Base-by-base conservation (phyloP, 2,797 vertebrate genomes). In the Lutjanus argentimaculatus region DNA sequence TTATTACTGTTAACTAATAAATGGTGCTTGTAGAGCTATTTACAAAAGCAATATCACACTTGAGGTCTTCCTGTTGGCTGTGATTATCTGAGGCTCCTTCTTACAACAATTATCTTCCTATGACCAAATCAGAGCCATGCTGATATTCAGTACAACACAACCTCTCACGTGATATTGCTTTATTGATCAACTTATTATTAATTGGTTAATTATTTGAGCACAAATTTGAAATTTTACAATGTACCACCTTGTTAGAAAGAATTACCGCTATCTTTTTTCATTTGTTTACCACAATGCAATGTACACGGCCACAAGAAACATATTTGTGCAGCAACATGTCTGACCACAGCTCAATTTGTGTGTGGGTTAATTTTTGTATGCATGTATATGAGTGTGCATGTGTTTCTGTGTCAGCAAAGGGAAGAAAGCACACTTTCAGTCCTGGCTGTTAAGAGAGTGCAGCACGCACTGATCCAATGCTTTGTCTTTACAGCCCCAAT, bases 401-500 rank as follows among this genome's bases (percentile, higher is more conserved):
- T 36, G 14, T 25, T 40, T 66, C 11, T 61, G 67, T 66, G 71
- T 49, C 45, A 21, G 64, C 45, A 43, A 36, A 72, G 7, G 16
- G 12, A 70, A 46, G 14, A 16, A 48, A 69, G 22, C 25, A 71
- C 56, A 63, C 4, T 15, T n/a, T 72, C 8, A 12, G 16, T 58
- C 12, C 7, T 58, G 30, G 25, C 52, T 49, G 56, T 75, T 76
- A 70, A 48, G 59, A 80, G 58, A 77, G 51, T 10, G 9, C 19
- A 21, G 17, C 22, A 42, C 22, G 52, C 67, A 57, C 42, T 72
- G 80, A 82, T 80, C 74, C 66, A 72, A 58, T 52, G 73, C 82
- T 89, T 88, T 91, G 81, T 82, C 88, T 93, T 93, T 93, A 91
- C 79, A 66, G 83, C 85, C 72, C 67, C 80, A 89, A 93, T 91